These are phyloP conservation scores for Drosophila busckii DNA, from an alignment of 1,140 invertebrate genomes.

Conservation along the genomic window DNA sequence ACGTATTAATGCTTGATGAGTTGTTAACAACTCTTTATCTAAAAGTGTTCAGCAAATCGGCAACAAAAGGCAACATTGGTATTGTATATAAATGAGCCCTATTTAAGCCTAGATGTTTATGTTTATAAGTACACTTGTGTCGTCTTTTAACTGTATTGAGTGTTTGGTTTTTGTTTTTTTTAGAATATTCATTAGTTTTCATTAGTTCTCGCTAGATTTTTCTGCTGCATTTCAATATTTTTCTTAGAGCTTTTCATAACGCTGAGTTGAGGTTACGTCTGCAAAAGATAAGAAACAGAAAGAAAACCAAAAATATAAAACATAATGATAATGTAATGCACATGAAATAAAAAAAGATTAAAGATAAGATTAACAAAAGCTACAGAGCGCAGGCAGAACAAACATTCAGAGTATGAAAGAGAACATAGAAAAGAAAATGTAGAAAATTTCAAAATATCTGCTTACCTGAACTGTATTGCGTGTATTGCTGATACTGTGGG, in stretches of 20 bases:
- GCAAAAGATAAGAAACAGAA: slow-evolving; percentile 82
- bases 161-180: slow-evolving; percentile 25
- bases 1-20: slow-evolving; percentile 22
- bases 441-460: slow-evolving; percentile 1
- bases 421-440: slow-evolving; percentile 19
- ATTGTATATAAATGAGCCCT: too few species aligned
- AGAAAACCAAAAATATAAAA: slow-evolving; percentile 61
- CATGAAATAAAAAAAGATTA: slow-evolving; percentile 35
- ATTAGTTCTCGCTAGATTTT: slow-evolving; percentile 47
- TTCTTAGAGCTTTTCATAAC: slow-evolving; percentile 92
- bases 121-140: slow-evolving; percentile 66
- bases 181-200: slow-evolving; percentile 15
- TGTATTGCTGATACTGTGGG: slow-evolving; percentile 99
- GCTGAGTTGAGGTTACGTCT: slow-evolving; percentile 92
- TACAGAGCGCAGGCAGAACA: slow-evolving; percentile 50
- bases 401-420: slow-evolving; percentile 34
- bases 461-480: slow-evolving; percentile 95
- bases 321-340: slow-evolving; percentile 50
- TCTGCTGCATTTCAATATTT: slow-evolving; percentile 17
- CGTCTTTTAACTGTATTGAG: slow-evolving; percentile 36
- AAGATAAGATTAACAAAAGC: slow-evolving; percentile 44
- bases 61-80: slow-evolving; percentile 36
- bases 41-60: slow-evolving; percentile 10
- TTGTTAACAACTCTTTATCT: background rate
- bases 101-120: slow-evolving; percentile 18